Conservation (phyloP, 35 echinoderm and acorn worm genomes). For the Holothuria glaberrima region DNA sequence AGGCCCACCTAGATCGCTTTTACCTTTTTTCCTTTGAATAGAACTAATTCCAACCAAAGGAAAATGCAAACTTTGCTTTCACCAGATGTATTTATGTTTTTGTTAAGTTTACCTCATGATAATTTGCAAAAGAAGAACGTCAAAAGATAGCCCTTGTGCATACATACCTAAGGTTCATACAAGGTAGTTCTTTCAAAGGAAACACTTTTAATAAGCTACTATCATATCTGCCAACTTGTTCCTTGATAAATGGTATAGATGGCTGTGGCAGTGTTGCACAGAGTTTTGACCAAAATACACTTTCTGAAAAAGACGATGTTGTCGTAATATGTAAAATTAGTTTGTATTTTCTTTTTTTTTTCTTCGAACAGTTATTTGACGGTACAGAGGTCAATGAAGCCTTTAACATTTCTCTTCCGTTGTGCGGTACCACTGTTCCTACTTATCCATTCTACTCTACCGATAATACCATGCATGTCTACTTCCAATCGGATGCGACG, state of each 20-base stretch:
- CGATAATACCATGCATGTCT: background rate
- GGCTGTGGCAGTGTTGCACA: background rate
- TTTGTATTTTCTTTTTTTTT: background rate
- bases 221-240: background rate
- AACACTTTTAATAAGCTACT: no score
- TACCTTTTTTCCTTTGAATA: no score
- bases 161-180: no score
- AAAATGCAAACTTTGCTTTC: no score
- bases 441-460: background rate
- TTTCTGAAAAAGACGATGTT: background rate
- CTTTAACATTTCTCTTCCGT: background rate
- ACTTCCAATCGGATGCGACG: background rate
- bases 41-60: no score
- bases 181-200: no score
- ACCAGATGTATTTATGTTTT: no score
- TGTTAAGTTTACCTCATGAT: no score
- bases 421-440: background rate
- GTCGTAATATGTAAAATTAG: background rate
- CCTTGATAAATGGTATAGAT: background rate
- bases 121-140: no score
- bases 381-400: background rate
- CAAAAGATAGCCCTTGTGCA: no score
- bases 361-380: slow-evolving; percentile 26
- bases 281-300: background rate
- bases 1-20: no score